phyloP scores from a whole-genome alignment of 2,797 vertebrate species.

The Kryptolebias ocellatus region DNA sequence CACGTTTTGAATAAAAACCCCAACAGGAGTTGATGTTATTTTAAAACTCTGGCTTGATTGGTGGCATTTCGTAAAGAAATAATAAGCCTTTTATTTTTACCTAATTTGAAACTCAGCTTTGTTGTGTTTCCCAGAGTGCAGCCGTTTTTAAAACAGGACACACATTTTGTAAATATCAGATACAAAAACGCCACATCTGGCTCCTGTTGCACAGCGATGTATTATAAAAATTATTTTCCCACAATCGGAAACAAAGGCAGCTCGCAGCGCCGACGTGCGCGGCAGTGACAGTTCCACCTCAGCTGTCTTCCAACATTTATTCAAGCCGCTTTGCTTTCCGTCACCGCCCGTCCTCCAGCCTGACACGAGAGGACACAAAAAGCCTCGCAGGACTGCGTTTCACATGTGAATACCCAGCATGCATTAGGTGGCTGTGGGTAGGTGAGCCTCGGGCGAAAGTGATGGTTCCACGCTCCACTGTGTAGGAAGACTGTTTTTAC shows the following conservation, averaged over 20 bases:
- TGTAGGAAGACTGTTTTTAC: conserved; percentile 82
- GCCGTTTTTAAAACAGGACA: no score
- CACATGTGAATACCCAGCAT: conserved; percentile 82
- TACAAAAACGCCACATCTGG: no score
- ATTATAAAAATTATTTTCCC: neutral
- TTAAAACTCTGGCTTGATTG: no score
- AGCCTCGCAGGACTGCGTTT: conserved; percentile 50
- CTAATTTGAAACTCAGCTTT: no score
- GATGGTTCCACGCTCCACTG: conserved; percentile 74
- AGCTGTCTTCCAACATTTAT: conserved; percentile 15
- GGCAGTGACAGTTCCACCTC: neutral
- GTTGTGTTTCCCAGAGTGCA: no score
- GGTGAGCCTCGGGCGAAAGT: conserved; percentile 78
- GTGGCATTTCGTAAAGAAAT: no score
- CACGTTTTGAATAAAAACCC: no score
- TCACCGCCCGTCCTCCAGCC: conserved; percentile 27
- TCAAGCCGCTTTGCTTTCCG: conserved; percentile 13
- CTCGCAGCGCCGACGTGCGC: conserved; percentile 4
- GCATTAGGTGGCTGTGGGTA: conserved; percentile 82
- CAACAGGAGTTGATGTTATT: no score
- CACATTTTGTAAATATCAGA: no score
- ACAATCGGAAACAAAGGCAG: neutral
- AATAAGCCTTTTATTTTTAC: no score
- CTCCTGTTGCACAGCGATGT: neutral
- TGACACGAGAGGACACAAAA: conserved; percentile 49